Evolutionary conservation across 2,113 vertebrate genomes (phyloP).

Genomic region (Recurvirostra avosetta): DNA sequence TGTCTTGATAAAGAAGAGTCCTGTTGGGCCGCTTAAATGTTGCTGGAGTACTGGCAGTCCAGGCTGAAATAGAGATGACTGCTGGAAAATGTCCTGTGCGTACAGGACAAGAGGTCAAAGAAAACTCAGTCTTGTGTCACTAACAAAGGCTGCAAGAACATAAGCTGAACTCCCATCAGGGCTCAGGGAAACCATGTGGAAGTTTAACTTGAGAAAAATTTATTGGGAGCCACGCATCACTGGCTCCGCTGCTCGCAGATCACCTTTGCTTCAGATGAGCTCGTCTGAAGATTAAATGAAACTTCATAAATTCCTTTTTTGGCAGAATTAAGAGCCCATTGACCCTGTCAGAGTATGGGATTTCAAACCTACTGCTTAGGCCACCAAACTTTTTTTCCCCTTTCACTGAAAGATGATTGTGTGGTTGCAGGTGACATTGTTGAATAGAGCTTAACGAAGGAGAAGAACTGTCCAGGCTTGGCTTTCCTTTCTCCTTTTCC

Average conservation of each 20-base stretch:
- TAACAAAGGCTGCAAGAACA: neutral
- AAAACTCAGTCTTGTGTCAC: neutral
- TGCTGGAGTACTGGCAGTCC: neutral
- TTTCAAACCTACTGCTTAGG: neutral
- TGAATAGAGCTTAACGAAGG: neutral
- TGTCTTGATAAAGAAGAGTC: fast-evolving
- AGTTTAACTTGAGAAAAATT: neutral
- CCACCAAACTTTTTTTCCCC: neutral
- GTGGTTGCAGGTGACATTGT: neutral
- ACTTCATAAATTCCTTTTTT: neutral
- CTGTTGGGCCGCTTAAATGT: neutral
- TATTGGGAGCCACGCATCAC: neutral
- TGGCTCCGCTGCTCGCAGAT: neutral
- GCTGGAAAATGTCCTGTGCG: neutral
- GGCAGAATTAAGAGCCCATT: neutral
- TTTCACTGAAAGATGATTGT: neutral
- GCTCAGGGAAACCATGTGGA: neutral
- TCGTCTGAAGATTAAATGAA: neutral
- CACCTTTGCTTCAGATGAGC: neutral
- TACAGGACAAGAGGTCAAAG: neutral
- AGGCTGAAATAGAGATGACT: neutral
- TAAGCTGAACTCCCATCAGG: neutral
- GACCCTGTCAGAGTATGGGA: neutral
- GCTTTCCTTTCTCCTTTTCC: neutral
- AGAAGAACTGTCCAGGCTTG: neutral